These are phyloP conservation scores for Coenonympha glycerion DNA, from an alignment of 2,888 invertebrate genomes.

Conservation along the genomic window DNA sequence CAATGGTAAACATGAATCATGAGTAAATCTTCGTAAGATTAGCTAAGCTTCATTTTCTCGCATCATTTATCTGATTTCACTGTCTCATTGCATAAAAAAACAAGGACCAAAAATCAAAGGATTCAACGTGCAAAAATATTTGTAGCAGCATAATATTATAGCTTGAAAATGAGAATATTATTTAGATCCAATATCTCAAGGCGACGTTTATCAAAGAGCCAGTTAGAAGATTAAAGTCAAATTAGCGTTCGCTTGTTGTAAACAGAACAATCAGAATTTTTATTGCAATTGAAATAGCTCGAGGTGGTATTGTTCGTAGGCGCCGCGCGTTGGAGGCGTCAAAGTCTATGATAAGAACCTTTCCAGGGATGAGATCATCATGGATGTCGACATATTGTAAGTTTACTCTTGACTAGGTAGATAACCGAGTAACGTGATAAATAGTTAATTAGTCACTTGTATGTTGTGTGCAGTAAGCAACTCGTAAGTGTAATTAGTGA, in stretches of 20 bases:
- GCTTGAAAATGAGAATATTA: too few relatives aligned
- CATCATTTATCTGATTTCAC: too few relatives aligned
- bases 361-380: constrained; percentile 94
- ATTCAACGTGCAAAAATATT: too few relatives aligned
- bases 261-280: constrained; percentile 4
- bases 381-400: constrained; percentile 97
- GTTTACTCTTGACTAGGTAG: constrained; percentile 47
- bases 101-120: too few relatives aligned
- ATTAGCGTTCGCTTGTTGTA: constrained; percentile 1
- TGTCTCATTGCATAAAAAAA: too few relatives aligned
- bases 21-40: too few relatives aligned
- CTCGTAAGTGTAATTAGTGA: background rate
- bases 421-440: background rate
- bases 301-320: constrained; percentile 74
- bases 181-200: background rate
- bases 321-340: constrained; percentile 94
- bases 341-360: constrained; percentile 98
- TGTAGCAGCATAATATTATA: too few relatives aligned
- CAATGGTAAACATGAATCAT: too few relatives aligned
- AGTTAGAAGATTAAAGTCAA: constrained; percentile 6
- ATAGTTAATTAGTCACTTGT: background rate
- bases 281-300: constrained; percentile 5
- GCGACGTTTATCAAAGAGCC: background rate
- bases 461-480: background rate
- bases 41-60: too few relatives aligned